Evolutionary conservation across 2,113 vertebrate genomes (phyloP), one percentile per base, ranked within the genome.

Genomic region (Apistogramma diplotaenia): DNA sequence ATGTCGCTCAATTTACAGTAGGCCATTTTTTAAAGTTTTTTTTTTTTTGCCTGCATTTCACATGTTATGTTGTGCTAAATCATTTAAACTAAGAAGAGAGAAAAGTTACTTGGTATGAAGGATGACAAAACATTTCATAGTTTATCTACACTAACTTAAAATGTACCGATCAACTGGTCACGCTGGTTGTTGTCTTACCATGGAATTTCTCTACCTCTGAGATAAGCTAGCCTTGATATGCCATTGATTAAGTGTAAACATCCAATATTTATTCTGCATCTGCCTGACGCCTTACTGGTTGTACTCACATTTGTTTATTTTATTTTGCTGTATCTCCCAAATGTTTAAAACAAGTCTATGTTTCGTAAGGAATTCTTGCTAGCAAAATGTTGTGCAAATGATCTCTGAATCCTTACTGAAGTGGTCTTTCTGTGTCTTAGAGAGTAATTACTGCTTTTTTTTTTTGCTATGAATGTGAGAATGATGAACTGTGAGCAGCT

Each of bases 131-230:
- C 27, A 23, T 59, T 78, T 82, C 31, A 76, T 76, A 57, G 60
- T 76, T 73, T 46, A 29, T 79, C 57, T 37, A 74, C 58, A 76
- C 27, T 65, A 56, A 72, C 74, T 79, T 88, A 23, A 85, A 76
- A 85, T 88, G 60, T 74, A 67, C 49, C 60, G 46, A 80, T 77
- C 40, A 72, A 85, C 71, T 86, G 70, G 74, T 86, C 78, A 86
- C 79, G 86, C 81, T 80, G 85, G 82, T 74, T 88, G 70, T 72
- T 18, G 74, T 95, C 77, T 89, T 82, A 88, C 91, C 83, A 86
- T 87, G 87, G 78, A 89, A 77, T 89, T 93, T 91, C 86, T 93
- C 95, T 96, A 95, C 95, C 94, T 95, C 95, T 83, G 85, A 90
- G 88, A 92, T 89, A 76, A 90, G 88, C 83, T 85, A 84, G 86